Conservation (phyloP, 2,888 invertebrate genomes). For the Harmothoe impar region DNA sequence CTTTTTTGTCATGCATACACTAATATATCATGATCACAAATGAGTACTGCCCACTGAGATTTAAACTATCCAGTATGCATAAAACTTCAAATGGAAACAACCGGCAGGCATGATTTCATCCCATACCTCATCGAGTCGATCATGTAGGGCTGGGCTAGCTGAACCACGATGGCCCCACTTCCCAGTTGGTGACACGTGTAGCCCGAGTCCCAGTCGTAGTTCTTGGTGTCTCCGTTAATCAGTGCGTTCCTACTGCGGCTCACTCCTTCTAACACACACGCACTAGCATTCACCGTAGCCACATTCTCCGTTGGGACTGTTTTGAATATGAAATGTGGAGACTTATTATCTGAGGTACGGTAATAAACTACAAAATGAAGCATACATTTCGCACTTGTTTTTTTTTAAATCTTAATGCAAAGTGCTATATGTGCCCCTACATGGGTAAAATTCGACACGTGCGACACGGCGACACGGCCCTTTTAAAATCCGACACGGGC, state of each 20-base stretch:
- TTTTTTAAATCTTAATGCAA: neutral
- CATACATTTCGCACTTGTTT: neutral
- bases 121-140: constrained; percentile 88
- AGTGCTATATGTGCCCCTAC: neutral
- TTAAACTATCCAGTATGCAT: neutral
- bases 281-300: constrained; percentile 94
- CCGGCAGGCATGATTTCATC: neutral
- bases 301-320: constrained; percentile 93
- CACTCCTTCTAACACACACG: constrained; percentile 98
- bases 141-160: constrained; percentile 97
- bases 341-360: neutral
- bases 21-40: too few relatives aligned
- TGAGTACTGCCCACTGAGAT: neutral
- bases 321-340: constrained; percentile 67
- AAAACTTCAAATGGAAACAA: neutral
- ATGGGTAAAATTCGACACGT: too few relatives aligned
- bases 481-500: too few relatives aligned
- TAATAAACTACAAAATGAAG: neutral
- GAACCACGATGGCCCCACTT: constrained; percentile 94
- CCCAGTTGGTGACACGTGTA: constrained; percentile 95
- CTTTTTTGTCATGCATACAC: too few relatives aligned
- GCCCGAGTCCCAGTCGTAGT: constrained; percentile 99
- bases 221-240: constrained; percentile 95
- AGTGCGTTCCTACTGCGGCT: constrained; percentile 95
- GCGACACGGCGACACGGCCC: too few relatives aligned